Evolutionary conservation across 2,888 invertebrate species (phyloP), one percentile per base, ranked within the genome.

Genomic region (Zaprionus bogoriensis): DNA sequence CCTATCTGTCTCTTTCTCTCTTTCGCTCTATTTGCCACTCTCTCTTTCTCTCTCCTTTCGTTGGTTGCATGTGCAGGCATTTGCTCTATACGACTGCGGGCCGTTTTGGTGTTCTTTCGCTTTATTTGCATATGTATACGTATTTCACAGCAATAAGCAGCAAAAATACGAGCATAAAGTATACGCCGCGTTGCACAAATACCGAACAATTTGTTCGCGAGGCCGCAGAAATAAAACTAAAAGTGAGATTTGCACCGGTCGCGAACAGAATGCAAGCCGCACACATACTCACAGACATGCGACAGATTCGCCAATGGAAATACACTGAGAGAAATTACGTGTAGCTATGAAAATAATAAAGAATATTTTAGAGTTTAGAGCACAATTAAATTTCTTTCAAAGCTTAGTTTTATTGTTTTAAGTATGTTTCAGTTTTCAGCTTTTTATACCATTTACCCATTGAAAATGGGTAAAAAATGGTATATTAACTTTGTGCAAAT

Each of bases 71-170:
- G 30, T 53, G 41, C n/a, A n/a, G n/a, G n/a, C n/a, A n/a, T n/a
- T n/a, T n/a, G n/a, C n/a, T 38, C 45, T 25, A 28, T 47, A 36
- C n/a, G 53, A 53, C 38, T 17, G 25, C 28, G 23, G 20, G 23
- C 9, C 27, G n/a, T n/a, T n/a, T n/a, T n/a, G n/a, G n/a, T n/a
- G n/a, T n/a, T n/a, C n/a, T n/a, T n/a, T n/a, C n/a, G 30, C 25
- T 10, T 12, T 66, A 77, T 78, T 79, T 83, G 67, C 78, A 66
- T 64, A 66, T 52, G 67, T 60, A 66, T 66, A 64, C 60, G 66
- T 64, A 68, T 58, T 41, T 25, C 41, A 17, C 45, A 46, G 25
- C 45, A 68, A 57, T 72, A 72, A 72, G 68, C 73, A 50, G 28
- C 51, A 59, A 71, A 71, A 60, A 65, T 70, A 62, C 32, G 55